Evolutionary conservation across 2,113 vertebrate species (phyloP).

Genomic region (Phrynosoma platyrhinos): DNA sequence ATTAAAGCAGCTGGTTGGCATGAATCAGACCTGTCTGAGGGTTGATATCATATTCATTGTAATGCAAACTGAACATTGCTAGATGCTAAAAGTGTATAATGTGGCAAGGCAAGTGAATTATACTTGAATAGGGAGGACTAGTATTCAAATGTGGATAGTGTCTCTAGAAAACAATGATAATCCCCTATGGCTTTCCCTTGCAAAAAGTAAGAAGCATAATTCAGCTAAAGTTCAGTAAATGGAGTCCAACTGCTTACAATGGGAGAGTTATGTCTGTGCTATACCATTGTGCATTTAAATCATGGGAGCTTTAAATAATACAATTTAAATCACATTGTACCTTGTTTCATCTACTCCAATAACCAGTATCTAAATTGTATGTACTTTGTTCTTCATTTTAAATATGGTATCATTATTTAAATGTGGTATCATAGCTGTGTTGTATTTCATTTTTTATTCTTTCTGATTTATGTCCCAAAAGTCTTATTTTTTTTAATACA

Average conservation of each 20-base stretch:
- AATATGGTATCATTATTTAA: background rate
- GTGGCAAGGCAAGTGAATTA: background rate
- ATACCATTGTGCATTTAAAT: background rate
- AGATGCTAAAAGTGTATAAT: conserved; percentile 16
- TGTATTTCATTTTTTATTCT: background rate
- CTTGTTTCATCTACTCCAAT: background rate
- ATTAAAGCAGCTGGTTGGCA: conserved; percentile 51
- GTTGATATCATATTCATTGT: conserved; percentile 39
- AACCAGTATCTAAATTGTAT: background rate
- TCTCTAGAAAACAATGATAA: conserved; percentile 10
- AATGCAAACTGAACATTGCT: conserved; percentile 36
- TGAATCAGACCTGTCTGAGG: conserved; percentile 35
- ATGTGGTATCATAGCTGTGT: background rate
- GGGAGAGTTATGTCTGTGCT: background rate
- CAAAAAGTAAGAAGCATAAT: background rate
- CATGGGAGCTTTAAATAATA: background rate
- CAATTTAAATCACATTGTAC: background rate
- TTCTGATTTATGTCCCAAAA: background rate
- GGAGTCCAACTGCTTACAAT: background rate
- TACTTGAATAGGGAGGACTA: background rate
- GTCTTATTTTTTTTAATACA: background rate
- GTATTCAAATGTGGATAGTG: background rate
- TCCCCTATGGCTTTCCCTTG: background rate
- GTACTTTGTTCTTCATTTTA: background rate
- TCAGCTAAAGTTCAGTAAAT: background rate